Evolutionary conservation across 2,888 invertebrate genomes (phyloP), one percentile per base, ranked within the genome.

Genomic region (Eristalis tenax): DNA sequence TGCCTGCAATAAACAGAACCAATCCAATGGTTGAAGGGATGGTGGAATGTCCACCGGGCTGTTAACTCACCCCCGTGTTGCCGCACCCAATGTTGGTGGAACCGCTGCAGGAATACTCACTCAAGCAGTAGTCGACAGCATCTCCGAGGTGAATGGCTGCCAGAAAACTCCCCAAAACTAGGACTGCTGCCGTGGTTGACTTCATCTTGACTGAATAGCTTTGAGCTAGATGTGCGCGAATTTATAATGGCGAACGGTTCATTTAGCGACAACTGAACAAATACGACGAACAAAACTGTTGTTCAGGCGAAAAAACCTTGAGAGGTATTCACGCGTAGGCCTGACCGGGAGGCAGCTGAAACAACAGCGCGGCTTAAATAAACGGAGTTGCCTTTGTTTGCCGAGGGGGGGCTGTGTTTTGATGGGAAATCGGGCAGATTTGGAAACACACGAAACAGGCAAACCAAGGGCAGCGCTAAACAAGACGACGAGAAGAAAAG

Each of bases 61-160:
- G 11, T 28, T 10, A 22, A 18, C 71, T 71, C 43, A 65, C 75
- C 18, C 59, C 68, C n/a, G 11, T 15, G 22, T 73, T 63, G 4
- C 32, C 63, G 73, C 73, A 73, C 13, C 43, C 73, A 5, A 63
- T 71, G 23, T 71, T 59, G n/a, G n/a, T 10, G 15, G 10, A 18
- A 11, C 13, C 40, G 13, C 13, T 0, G n/a, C 71, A 71, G 40
- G 71, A 18, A 6, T 4, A 23, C 35, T 4, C 23, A 15, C 59
- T 50, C 18, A 50, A 8, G n/a, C 71, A 71, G 38, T 59, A 71
- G 18, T 71, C 38, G 18, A 22, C 50, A 8, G 50, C 50, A 8
- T 50, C 50, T 18, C 50, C 50, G 18, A 0, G 18, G 8, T 18
- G 50, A n/a, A 50, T 8, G 50, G 18, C 50, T 50, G 18, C 18